A percentile compares a stretch with the other conserved stretches of the same genome.
phyloP scores from a whole-genome alignment of 2,113 vertebrate species.

The Peucedramus taeniatus region DNA sequence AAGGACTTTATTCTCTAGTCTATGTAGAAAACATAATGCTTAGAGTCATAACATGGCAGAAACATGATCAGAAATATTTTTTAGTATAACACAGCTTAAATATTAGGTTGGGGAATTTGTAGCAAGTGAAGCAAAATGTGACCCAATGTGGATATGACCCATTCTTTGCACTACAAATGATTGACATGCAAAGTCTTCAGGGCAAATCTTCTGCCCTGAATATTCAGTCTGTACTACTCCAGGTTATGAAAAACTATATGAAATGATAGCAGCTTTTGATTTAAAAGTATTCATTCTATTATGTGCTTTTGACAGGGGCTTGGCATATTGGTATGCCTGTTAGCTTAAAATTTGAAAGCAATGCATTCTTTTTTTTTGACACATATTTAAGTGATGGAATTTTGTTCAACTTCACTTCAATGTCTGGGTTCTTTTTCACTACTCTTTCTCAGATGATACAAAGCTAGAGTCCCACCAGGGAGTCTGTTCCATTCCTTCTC shows the following conservation, averaged over 20 bases:
- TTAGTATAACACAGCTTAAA: background rate
- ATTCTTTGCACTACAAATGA: background rate
- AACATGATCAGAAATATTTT: background rate
- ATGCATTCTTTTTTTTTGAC: background rate
- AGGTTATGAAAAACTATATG: background rate
- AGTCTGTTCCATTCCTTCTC: background rate
- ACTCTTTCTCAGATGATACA: background rate
- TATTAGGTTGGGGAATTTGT: background rate
- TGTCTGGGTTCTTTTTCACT: background rate
- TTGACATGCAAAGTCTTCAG: background rate
- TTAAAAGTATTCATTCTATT: background rate
- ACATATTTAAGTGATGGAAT: background rate
- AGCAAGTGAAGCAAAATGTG: background rate
- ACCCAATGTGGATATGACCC: background rate
- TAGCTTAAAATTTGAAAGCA: background rate
- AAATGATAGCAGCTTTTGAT: background rate
- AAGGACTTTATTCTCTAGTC: background rate
- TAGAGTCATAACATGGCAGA: background rate
- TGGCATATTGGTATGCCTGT: background rate
- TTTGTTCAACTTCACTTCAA: background rate
- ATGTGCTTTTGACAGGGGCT: background rate
- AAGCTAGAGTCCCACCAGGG: background rate
- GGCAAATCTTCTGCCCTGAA: background rate
- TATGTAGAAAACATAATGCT: background rate
- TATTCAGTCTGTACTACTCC: constrained; percentile 3